A percentile compares a stretch with the other conserved stretches of the same genome.
Evolutionary conservation across 2,113 vertebrate species (phyloP).

Genomic region (Malurus melanocephalus): DNA sequence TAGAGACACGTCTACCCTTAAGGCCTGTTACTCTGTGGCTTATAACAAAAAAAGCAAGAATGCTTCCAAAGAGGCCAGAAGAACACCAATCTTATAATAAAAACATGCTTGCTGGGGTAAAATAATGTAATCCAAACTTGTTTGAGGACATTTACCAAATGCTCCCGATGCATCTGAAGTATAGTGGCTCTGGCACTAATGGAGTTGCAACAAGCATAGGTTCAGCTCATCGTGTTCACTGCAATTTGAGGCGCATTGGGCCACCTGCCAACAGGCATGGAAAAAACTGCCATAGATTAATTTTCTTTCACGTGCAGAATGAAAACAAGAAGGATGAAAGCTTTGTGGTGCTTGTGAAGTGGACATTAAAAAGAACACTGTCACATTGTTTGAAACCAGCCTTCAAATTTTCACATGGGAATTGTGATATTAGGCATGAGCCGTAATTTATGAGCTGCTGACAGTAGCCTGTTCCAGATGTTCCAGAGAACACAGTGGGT

Average conservation of each 20-base stretch:
- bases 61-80: not conserved
- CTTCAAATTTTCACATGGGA: not conserved
- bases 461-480: not conserved
- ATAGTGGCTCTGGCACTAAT: not conserved
- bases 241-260: not conserved
- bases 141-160: not conserved
- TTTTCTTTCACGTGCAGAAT: not conserved
- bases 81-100: not conserved
- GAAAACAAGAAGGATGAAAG: constrained; percentile 6
- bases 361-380: not conserved
- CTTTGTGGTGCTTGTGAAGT: not conserved
- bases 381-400: not conserved
- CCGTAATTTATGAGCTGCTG: not conserved
- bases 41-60: not conserved
- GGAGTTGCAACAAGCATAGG: not conserved
- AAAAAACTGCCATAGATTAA: not conserved
- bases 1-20: not conserved
- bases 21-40: not conserved
- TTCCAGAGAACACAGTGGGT: not conserved
- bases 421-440: not conserved
- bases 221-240: not conserved
- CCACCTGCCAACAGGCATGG: not conserved
- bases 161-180: not conserved
- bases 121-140: not conserved
- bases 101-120: not conserved